Evolutionary conservation across 1,140 invertebrate species (phyloP), one percentile per base, ranked within the genome.

Genomic region (Dendrolimus punctatus): DNA sequence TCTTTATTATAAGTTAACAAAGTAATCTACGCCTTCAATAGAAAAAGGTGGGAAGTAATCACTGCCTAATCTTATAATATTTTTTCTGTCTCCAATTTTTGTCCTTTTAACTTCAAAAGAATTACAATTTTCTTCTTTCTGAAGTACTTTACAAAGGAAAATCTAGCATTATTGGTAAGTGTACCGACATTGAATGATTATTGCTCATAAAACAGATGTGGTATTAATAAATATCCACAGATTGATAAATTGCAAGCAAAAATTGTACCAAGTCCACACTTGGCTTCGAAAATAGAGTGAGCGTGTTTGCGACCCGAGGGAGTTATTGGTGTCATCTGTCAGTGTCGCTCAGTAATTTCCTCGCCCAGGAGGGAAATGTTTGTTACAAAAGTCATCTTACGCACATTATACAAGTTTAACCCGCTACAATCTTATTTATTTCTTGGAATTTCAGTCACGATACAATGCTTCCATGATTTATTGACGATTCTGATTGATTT

Each of bases 281-380:
- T 58, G 44, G 36, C 48, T 60, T 62, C 44, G 47, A 61, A 65
- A 63, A 64, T 60, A 57, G 46, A 66, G 55, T 56, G 50, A 55
- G 60, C 45, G 41, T 62, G 49, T 56, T 52, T 59, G 58, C 52
- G 69, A 65, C 64, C 63, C 63, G 49, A 60, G 62, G 58, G 69
- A 77, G 70, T 79, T 84, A 81, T 81, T 77, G 73, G 66, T 64
- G 63, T 79, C 72, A 80, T 84, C 71, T 76, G 73, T 85, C 77
- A 79, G 66, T 76, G 77, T 80, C 77, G 68, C 62, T 76, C 62
- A 64, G 72, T 76, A 78, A 80, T 80, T 80, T 81, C 68, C 73
- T 71, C 62, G 67, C 62, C 57, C 51, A 57, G 58, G 59, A 66
- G 64, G 63, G 64, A 66, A 74, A 77, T 76, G 71, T 79, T 74